phyloP scores from a whole-genome alignment of 2,888 invertebrate species.

The Serrognathus titanus region DNA sequence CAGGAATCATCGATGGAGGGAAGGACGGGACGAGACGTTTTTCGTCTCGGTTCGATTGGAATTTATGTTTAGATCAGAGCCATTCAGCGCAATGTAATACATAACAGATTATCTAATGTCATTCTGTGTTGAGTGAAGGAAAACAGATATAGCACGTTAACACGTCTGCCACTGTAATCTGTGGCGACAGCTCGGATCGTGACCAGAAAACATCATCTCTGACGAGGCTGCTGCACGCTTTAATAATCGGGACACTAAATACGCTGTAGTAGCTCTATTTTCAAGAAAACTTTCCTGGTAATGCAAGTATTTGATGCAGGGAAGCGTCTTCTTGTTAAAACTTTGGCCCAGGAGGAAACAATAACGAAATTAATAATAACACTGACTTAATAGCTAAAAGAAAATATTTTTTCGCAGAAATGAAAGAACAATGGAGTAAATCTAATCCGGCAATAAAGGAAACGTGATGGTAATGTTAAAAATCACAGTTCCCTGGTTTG shows the following conservation, averaged over 20 bases:
- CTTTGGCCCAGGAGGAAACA: too few species aligned
- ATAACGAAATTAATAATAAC: too few species aligned
- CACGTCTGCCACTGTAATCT: slow-evolving; percentile 47
- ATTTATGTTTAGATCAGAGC: too few species aligned
- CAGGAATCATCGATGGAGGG: too few species aligned
- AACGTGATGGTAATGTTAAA: slow-evolving; percentile 31
- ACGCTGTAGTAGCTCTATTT: not conserved
- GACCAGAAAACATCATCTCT: slow-evolving; percentile 44
- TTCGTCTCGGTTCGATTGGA: too few species aligned
- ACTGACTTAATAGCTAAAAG: too few species aligned
- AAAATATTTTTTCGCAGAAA: too few species aligned
- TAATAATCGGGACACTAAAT: not conserved
- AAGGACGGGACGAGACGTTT: too few species aligned
- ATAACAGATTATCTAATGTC: slow-evolving; percentile 21
- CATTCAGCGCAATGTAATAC: slow-evolving; percentile 17
- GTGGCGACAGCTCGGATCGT: slow-evolving; percentile 48
- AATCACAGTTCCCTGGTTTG: slow-evolving; percentile 28
- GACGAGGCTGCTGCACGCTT: not conserved
- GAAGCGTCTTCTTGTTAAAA: too few species aligned
- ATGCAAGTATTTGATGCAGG: too few species aligned
- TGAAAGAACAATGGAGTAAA: slow-evolving; percentile 13
- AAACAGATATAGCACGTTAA: slow-evolving; percentile 46
- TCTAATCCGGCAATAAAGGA: slow-evolving; percentile 34
- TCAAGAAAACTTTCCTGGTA: not conserved
- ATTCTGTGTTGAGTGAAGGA: slow-evolving; percentile 34